phyloP scores from a whole-genome alignment of 2,797 vertebrate species.

The Dendrocincla tyrannina region DNA sequence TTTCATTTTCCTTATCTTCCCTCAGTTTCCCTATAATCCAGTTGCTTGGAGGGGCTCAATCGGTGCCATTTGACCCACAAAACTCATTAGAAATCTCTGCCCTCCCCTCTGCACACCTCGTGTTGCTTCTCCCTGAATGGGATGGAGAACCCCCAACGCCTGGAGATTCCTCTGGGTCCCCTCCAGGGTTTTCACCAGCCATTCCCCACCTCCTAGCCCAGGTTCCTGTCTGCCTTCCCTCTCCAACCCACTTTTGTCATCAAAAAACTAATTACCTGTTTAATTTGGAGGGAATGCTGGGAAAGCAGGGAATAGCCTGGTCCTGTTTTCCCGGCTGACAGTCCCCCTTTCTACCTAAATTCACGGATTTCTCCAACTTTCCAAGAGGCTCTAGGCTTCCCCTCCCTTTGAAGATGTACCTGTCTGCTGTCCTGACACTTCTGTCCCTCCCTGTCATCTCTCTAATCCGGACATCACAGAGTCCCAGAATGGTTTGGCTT shows the following conservation, averaged over 20 bases:
- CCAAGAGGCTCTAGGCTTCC: not conserved
- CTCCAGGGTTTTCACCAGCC: not conserved
- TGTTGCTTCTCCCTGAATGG: not conserved
- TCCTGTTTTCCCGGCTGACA: not conserved
- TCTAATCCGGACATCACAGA: not conserved
- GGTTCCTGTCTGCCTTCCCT: not conserved
- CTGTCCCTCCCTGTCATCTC: not conserved
- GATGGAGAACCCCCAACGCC: not conserved
- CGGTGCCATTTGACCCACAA: not conserved
- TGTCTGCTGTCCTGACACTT: not conserved
- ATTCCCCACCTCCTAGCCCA: not conserved
- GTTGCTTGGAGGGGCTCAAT: not conserved
- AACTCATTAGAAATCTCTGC: not conserved
- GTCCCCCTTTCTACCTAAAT: not conserved
- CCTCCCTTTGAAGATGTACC: accelerated
- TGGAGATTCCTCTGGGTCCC: not conserved
- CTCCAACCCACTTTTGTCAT: not conserved
- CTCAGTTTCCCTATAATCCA: not conserved
- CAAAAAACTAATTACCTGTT: not conserved
- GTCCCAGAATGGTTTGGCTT: not conserved
- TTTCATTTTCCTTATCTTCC: not conserved
- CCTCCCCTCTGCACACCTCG: not conserved
- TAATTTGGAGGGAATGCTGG: not conserved
- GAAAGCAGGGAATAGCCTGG: not conserved
- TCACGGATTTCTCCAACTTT: not conserved